A percentile compares a stretch with the other conserved stretches of the same genome.
Evolutionary conservation across 2,797 vertebrate genomes (phyloP).

Genomic region (Acanthurus lineatus): DNA sequence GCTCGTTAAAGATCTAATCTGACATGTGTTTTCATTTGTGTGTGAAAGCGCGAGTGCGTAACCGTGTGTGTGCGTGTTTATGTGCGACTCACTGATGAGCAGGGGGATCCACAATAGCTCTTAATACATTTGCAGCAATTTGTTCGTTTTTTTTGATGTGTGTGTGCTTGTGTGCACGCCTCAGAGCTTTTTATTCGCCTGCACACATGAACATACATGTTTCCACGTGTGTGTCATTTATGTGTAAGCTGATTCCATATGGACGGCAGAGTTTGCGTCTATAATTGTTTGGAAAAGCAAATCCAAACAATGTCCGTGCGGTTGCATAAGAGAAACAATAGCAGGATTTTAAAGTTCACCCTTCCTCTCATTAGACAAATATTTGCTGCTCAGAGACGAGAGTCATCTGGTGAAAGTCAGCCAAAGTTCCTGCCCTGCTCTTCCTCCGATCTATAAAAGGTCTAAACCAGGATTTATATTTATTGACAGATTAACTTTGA

Average conservation of each 20-base stretch:
- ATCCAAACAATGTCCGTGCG: constrained; percentile 57
- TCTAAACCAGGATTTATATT: not conserved
- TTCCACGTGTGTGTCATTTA: not conserved
- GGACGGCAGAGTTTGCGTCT: not conserved
- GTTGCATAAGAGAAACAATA: constrained; percentile 61
- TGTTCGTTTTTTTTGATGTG: constrained; percentile 5
- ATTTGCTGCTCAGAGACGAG: constrained; percentile 62
- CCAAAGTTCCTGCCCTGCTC: constrained; percentile 14
- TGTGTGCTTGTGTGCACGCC: no score
- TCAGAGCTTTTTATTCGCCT: not conserved
- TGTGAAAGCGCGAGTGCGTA: constrained; percentile 15
- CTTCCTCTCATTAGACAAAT: constrained; percentile 61
- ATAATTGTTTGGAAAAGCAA: constrained; percentile 58
- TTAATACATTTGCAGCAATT: constrained; percentile 12
- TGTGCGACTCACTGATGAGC: constrained; percentile 14
- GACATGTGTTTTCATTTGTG: constrained; percentile 72
- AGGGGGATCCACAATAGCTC: constrained; percentile 11
- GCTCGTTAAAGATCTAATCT: constrained; percentile 76
- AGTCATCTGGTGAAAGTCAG: constrained; percentile 55
- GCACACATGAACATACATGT: not conserved
- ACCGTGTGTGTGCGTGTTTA: not conserved
- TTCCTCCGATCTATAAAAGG: not conserved
- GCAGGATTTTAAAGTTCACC: constrained; percentile 53
- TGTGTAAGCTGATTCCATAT: constrained; percentile 26
- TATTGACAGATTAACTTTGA: not conserved